These are phyloP conservation scores for Phymatocera aterrima DNA, from an alignment of 2,888 invertebrate genomes.

Conservation along the genomic window DNA sequence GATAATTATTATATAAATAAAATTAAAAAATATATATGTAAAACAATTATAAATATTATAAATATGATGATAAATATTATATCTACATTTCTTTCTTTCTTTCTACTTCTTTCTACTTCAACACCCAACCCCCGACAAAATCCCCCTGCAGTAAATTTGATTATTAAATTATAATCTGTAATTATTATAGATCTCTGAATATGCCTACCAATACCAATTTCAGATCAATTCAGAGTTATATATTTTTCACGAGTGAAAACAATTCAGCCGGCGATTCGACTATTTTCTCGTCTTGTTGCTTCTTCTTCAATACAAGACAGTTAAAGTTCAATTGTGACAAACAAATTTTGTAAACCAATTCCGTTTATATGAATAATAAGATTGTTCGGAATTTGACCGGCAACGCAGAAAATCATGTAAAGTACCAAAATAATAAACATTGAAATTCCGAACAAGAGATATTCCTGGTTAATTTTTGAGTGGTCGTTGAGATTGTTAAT, in stretches of 20 bases:
- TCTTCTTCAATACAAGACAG: neutral
- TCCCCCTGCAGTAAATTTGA: neutral
- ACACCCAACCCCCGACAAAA: no score
- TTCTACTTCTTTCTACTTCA: no score
- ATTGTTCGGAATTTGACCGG: no score
- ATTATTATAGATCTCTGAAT: neutral
- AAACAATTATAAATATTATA: conserved; percentile 65
- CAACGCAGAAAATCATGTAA: no score
- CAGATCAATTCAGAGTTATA: neutral
- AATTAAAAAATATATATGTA: conserved; percentile 61
- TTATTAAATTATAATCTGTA: neutral
- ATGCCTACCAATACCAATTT: no score
- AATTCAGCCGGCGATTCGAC: neutral
- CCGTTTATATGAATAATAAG: neutral
- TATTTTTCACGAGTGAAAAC: neutral
- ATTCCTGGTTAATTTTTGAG: neutral
- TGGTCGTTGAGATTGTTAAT: neutral
- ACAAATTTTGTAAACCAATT: neutral
- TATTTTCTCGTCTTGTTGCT: neutral
- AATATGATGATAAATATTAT: conserved; percentile 53
- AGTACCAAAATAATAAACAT: no score
- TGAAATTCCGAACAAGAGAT: no score
- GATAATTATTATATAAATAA: no score
- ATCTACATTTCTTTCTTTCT: neutral
- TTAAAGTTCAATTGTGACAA: no score